Percentiles rank a stretch among this genome's conserved stretches.
These are phyloP conservation scores for Catharus fuscescens DNA, from an alignment of 2,113 vertebrate genomes.

Conservation along the genomic window DNA sequence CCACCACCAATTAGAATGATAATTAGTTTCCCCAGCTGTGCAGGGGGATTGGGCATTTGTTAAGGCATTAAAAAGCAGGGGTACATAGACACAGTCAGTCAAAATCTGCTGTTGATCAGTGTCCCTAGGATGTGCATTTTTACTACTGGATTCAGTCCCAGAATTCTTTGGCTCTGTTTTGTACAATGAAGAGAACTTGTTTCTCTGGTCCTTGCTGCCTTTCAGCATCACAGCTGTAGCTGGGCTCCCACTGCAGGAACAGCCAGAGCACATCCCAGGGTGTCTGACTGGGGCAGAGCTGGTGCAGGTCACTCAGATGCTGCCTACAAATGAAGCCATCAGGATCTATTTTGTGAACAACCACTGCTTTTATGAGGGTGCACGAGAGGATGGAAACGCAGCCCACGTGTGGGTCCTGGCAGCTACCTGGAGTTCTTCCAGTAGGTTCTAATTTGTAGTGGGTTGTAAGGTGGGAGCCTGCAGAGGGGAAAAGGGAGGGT, in stretches of 20 bases:
- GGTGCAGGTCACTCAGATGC: neutral
- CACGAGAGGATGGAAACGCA: neutral
- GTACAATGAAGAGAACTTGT: neutral
- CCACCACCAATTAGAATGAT: neutral
- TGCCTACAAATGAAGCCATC: neutral
- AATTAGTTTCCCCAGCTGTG: slow-evolving; percentile 23
- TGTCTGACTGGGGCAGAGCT: accelerated
- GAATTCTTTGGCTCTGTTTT: neutral
- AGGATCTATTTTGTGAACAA: accelerated
- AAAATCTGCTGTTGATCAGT: neutral
- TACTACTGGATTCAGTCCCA: neutral
- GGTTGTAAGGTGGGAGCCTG: neutral
- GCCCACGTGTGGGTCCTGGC: neutral
- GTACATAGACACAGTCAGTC: neutral
- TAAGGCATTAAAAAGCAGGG: neutral
- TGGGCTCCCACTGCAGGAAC: neutral
- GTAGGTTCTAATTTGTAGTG: neutral
- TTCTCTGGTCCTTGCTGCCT: neutral
- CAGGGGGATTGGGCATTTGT: neutral
- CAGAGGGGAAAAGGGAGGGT: neutral
- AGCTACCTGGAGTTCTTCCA: neutral
- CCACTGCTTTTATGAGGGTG: no score
- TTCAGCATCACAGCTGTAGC: neutral
- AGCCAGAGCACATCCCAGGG: neutral
- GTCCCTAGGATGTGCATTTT: neutral